Percentiles rank a stretch among this genome's conserved stretches.
phyloP scores from a whole-genome alignment of 2,797 vertebrate species.

The Micromesistius poutassou region DNA sequence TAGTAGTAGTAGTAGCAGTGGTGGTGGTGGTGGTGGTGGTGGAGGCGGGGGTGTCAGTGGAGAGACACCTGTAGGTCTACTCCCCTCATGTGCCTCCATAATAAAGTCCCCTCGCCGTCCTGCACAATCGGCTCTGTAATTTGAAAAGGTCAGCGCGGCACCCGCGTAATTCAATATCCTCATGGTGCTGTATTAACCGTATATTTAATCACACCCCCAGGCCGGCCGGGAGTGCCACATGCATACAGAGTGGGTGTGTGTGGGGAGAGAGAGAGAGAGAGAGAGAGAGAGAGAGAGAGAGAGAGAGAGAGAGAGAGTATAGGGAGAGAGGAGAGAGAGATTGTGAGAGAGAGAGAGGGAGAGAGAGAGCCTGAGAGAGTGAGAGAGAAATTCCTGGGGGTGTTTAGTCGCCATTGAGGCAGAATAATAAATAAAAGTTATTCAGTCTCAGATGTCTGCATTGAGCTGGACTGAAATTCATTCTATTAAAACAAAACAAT shows the following conservation, averaged over 20 bases:
- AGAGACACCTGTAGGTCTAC: slow-evolving; percentile 59
- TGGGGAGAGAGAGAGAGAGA: neutral
- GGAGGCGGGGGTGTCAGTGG: slow-evolving; percentile 28
- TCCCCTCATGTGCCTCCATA: slow-evolving; percentile 65
- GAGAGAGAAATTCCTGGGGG: neutral
- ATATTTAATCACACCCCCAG: slow-evolving; percentile 76
- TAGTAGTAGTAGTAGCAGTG: neutral
- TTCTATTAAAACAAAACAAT: neutral
- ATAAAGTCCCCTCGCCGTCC: slow-evolving; percentile 69
- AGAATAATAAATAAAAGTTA: neutral
- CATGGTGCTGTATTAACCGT: slow-evolving; percentile 73
- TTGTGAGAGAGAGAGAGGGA: too few species aligned
- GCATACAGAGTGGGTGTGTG: slow-evolving; percentile 54
- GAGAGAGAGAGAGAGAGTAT: neutral
- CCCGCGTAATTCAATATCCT: slow-evolving; percentile 77
- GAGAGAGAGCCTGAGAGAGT: too few species aligned
- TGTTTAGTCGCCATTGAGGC: neutral
- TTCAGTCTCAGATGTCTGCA: neutral
- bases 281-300: neutral
- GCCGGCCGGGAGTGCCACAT: slow-evolving; percentile 44
- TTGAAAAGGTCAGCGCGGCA: slow-evolving; percentile 79
- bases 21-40: neutral
- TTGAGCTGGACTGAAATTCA: neutral
- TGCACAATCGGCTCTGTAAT: slow-evolving; percentile 77
- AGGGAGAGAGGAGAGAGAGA: neutral